Base-by-base conservation (phyloP, 2,888 invertebrate species). In the Harpalus rubripes region DNA sequence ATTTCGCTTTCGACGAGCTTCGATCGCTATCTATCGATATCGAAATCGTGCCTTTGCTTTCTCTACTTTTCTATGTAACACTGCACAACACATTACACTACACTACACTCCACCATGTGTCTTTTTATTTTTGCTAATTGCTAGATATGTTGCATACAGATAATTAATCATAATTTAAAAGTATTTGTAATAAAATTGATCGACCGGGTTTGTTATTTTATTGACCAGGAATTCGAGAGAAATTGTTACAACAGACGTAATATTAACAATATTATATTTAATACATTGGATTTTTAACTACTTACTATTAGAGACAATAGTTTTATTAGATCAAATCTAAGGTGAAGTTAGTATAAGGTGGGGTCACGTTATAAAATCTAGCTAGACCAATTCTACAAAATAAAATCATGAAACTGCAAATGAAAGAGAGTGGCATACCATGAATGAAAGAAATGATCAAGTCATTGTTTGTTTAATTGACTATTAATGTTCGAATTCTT, bases 21-120 rank as follows among this genome's bases (percentile, higher is more conserved):
- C 39, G 81, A 81, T 81, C 39, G 59, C 44, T 63, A 81, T 81
- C 61, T 61, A 65, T 65, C 16, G 65, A 81, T 80, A 80, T 80
- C 61, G 80, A 80, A 63, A 22, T 81, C 81, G 81, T 81, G 81
- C 81, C 41, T 81, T 58, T 63, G 81, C 81, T 81, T 81, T 81
- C 81, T 81, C 78, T 78, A 78, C 78, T 58, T 58, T 74, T 74
- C 41, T 16, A 74, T 44, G 44, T 74, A 44, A 74, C 22, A 74
- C 44, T 68, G 15, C n/a, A 22, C 22, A 63, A 12, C 12, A 22
- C 74, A 52, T 6, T 15, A 44, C 41, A 41, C 41, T 74, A 41
- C 22, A 2, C 44, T n/a, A n/a, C n/a, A 44, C 10, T 10, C 44
- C 44, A 44, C 44, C 44, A 52, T 52, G 44, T 52, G 44, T 52